Base-by-base conservation (phyloP, 1,140 invertebrate species). In the Cryptotermes secundus region DNA sequence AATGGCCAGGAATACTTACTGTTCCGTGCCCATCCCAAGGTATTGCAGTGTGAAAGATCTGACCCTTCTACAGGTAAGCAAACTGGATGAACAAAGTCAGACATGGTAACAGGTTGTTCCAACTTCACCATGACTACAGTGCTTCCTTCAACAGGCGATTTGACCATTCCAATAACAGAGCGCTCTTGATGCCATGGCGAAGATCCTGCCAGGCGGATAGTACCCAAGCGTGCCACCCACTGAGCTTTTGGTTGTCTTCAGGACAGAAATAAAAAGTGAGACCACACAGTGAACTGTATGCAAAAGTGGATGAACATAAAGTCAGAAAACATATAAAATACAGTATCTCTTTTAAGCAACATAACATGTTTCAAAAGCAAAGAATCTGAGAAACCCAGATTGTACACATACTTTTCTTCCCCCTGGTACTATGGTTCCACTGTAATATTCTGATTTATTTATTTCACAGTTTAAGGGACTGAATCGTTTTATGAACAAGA, bases 111-210 rank as follows among this genome's bases (percentile, higher is more conserved):
- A 0, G 95, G 92, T 84, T 94, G 92, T 85, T 96, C 95, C 72
- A 97, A 89, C 87, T 96, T 95, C 14, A 97, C 91, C 45, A 98
- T 89, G 2, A 96, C 96, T 1, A 96, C 91, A 72, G 95, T 95
- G 85, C 95, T 97, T 19, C 96, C 96, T 90, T 97, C 96, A 0
- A 97, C 95, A 0, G 96, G 96, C 1, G 96, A 97, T 86, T 97
- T 96, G 6, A 97, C 94, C 95, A 97, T 96, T 26, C 96, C 96
- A 3, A 96, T 91, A 31, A 98, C 95, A 83, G 96, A 91, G 36
- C 95, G 90, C 86, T 97, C 95, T 88, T 97, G 96, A 86, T 96
- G 95, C 96, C 96, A 97, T 0, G 97, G 96, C 4, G 96, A 93
- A 3, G 93, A 93, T 83, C 94, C 94, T 26, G 94, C 92, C 53